Conservation (phyloP, 2,113 vertebrate species). For the Ceratotherium simum region DNA sequence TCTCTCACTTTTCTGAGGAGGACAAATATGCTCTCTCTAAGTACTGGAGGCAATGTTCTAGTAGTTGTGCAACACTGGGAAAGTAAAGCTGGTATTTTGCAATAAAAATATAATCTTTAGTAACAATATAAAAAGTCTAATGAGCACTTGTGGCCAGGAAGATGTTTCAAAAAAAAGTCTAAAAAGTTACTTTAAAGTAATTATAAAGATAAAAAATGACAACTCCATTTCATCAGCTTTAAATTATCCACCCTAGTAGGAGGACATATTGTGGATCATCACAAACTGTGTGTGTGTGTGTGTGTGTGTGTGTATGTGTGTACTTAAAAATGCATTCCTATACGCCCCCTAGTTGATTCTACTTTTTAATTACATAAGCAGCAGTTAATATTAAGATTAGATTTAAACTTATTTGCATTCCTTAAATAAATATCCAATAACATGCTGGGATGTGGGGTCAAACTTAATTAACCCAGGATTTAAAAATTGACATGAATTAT, state of each 20-base stretch:
- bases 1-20: not conserved
- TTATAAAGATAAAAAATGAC: slow-evolving; percentile 4
- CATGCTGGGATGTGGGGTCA: slow-evolving; percentile 77
- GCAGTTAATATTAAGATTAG: slow-evolving; percentile 82
- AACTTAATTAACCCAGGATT: slow-evolving; percentile 83
- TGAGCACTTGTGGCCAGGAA: not conserved
- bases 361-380: slow-evolving; percentile 79
- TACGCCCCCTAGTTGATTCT: slow-evolving; percentile 43
- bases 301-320: not conserved
- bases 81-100: not conserved
- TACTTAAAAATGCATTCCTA: slow-evolving; percentile 6
- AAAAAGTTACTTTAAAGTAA: slow-evolving; percentile 5
- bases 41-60: not conserved
- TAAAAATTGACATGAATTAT: slow-evolving; percentile 83
- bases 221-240: not conserved
- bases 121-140: not conserved
- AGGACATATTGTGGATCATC: not conserved
- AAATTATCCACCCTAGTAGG: not conserved
- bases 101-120: slow-evolving; percentile 15
- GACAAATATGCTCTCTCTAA: not conserved
- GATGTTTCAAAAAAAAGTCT: not conserved
- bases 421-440: slow-evolving; percentile 83
- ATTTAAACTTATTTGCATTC: slow-evolving; percentile 82
- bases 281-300: not conserved
- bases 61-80: not conserved